Conservation (phyloP, 1,140 invertebrate species). For the Uloborus diversus region DNA sequence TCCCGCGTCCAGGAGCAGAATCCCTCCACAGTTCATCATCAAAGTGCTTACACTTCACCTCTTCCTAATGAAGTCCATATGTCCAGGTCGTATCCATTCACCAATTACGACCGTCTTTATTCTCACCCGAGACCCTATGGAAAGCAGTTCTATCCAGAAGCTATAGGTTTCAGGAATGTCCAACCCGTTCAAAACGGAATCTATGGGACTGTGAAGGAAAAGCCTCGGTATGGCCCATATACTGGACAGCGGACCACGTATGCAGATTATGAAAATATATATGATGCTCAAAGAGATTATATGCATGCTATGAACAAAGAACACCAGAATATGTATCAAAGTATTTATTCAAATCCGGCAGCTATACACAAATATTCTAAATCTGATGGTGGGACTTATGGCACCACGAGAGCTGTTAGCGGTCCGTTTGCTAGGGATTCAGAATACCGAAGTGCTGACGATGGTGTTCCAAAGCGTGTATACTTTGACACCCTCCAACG, state of each 20-base stretch:
- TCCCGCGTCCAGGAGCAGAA: neutral
- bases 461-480: conserved; percentile 21
- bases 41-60: conserved; percentile 10
- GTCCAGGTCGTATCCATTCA: conserved; percentile 44
- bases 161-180: conserved; percentile 33
- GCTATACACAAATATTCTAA: conserved; percentile 36
- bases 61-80: conserved; percentile 32
- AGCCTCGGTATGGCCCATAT: conserved; percentile 29
- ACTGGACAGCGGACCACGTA: conserved; percentile 6
- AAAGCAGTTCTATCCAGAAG: conserved; percentile 47
- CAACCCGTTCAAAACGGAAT: conserved; percentile 13
- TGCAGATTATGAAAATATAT: conserved; percentile 55
- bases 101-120: conserved; percentile 31
- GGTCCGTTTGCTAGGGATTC: neutral
- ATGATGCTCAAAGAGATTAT: conserved; percentile 41
- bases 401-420: no score
- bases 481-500: conserved; percentile 50
- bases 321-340: conserved; percentile 14
- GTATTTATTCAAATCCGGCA: neutral
- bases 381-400: conserved; percentile 54
- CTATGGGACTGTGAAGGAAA: conserved; percentile 31
- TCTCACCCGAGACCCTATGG: conserved; percentile 37
- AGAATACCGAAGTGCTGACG: conserved; percentile 14
- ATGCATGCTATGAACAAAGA: conserved; percentile 7
- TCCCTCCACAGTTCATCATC: neutral